A percentile compares a stretch with the other conserved stretches of the same genome.
phyloP scores from a whole-genome alignment of 2,888 invertebrate genomes.

The Odontothrips loti region DNA sequence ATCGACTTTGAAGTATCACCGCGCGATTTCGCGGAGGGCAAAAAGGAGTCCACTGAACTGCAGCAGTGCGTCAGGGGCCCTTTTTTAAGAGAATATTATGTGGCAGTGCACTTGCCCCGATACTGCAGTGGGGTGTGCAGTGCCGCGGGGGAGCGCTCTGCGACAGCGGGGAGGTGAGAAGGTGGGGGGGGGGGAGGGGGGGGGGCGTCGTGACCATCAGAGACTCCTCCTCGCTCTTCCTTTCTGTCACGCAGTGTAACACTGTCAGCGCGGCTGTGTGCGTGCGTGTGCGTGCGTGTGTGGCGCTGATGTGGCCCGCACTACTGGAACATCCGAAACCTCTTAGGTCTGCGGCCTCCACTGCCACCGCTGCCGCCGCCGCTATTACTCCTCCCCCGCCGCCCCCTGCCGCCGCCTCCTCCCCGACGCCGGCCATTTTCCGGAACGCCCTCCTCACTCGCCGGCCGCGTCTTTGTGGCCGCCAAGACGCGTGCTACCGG shows the following conservation, averaged over 20 bases:
- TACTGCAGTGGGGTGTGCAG: too few species aligned
- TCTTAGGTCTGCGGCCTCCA: neutral
- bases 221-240: neutral
- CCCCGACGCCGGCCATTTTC: neutral
- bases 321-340: constrained; percentile 24
- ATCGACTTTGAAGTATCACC: too few species aligned
- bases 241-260: neutral
- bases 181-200: neutral
- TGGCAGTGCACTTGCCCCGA: too few species aligned
- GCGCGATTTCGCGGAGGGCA: too few species aligned
- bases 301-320: constrained; percentile 3
- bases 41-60: too few species aligned
- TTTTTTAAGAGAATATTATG: too few species aligned
- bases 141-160: too few species aligned
- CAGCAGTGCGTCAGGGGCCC: too few species aligned
- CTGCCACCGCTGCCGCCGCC: too few species aligned
- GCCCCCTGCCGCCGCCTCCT: too few species aligned
- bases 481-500: too few species aligned
- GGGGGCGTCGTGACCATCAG: constrained; percentile 8
- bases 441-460: neutral
- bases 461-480: neutral
- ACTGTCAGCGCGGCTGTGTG: neutral
- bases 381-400: too few species aligned
- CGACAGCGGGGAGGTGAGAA: neutral
- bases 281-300: neutral